Percentiles rank a stretch among this genome's conserved stretches.
These are phyloP conservation scores for Nestor notabilis DNA, from an alignment of 2,113 vertebrate species.

Conservation along the genomic window DNA sequence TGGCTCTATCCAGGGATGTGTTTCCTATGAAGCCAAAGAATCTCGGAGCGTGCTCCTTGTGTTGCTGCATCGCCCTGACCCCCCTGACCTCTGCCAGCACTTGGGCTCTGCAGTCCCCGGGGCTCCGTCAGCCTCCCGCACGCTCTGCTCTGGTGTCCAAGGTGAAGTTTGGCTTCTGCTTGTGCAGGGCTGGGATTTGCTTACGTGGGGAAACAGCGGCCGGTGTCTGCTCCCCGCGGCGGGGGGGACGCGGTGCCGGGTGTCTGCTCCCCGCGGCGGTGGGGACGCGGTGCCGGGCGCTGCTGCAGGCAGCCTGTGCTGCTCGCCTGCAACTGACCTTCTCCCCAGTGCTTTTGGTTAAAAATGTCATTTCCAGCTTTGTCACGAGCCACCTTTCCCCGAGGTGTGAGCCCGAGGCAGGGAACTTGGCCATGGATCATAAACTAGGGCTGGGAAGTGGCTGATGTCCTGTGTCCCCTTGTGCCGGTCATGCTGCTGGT, in stretches of 20 bases:
- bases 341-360: not conserved
- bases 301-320: accelerated
- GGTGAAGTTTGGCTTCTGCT: not conserved
- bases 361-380: not conserved
- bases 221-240: not conserved
- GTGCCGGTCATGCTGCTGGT: accelerated
- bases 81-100: not conserved
- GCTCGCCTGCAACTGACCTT: not conserved
- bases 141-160: not conserved
- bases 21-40: not conserved
- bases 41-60: not conserved
- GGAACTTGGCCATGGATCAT: accelerated
- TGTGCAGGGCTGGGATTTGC: not conserved
- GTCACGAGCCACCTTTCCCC: not conserved
- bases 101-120: not conserved
- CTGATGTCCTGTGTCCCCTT: not conserved
- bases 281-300: not conserved
- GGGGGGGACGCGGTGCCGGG: too few relatives aligned
- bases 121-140: accelerated
- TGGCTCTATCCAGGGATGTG: not conserved
- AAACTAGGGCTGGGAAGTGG: not conserved
- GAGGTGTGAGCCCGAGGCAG: not conserved
- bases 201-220: not conserved
- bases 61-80: not conserved
- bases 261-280: not conserved